A percentile compares a stretch with the other conserved stretches of the same genome.
These are phyloP conservation scores for Acanthisitta chloris DNA, from an alignment of 2,113 vertebrate species.

Conservation along the genomic window DNA sequence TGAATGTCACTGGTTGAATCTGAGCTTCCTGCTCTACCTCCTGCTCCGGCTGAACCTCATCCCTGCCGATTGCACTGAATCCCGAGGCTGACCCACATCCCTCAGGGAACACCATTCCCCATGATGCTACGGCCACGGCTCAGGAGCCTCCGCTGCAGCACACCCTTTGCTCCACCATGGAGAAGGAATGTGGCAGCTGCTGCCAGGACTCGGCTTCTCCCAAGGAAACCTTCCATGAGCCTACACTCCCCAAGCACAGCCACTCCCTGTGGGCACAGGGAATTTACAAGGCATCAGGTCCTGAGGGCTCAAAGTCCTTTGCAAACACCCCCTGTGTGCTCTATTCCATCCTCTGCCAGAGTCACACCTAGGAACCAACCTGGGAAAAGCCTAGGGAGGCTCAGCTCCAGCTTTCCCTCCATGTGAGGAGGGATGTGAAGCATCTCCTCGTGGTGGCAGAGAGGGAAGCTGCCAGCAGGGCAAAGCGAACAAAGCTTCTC, in stretches of 20 bases:
- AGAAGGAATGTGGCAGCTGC: not conserved
- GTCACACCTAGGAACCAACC: not conserved
- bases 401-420: not conserved
- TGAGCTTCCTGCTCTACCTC: not conserved
- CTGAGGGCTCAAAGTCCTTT: not conserved
- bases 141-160: fast-evolving
- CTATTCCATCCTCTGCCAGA: not conserved
- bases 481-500: not conserved
- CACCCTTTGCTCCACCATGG: not conserved
- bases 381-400: not conserved
- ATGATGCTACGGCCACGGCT: fast-evolving
- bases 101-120: not conserved
- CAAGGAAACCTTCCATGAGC: not conserved
- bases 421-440: not conserved
- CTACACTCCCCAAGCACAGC: fast-evolving
- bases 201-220: fast-evolving
- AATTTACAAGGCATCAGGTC: not conserved
- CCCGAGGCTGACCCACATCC: fast-evolving
- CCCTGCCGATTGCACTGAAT: fast-evolving
- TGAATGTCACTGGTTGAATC: not conserved
- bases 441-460: not conserved
- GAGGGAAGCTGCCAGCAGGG: not conserved
- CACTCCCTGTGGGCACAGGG: not conserved
- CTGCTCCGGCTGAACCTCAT: not conserved
- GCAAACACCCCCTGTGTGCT: not conserved